These are phyloP conservation scores for Diabrotica undecimpunctata DNA, from an alignment of 1,140 invertebrate species.

Conservation along the genomic window DNA sequence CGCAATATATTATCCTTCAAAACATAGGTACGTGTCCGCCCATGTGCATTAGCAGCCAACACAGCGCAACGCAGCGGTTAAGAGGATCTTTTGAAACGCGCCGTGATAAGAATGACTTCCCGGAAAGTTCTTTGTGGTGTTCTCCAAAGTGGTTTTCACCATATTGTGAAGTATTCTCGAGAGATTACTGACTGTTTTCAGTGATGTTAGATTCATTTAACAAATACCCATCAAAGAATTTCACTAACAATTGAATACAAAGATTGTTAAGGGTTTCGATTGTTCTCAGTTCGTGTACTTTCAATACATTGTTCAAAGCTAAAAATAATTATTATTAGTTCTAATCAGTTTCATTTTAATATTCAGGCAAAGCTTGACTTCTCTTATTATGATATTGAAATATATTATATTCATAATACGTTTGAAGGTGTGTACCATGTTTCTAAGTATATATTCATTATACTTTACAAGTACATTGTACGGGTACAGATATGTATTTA, in stretches of 20 bases:
- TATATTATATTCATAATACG: no score
- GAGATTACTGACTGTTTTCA: constrained; percentile 2
- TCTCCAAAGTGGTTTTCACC: background rate
- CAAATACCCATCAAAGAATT: constrained; percentile 3
- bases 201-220: constrained; percentile 1
- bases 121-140: background rate
- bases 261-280: background rate
- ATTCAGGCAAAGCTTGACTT: no score
- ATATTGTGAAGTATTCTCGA: constrained; percentile 2
- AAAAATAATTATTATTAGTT: no score
- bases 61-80: background rate
- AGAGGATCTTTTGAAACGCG: background rate
- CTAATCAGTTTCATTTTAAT: no score
- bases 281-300: background rate
- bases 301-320: no score
- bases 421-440: no score
- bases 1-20: no score
- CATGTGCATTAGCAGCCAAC: background rate
- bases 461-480: no score
- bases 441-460: no score
- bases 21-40: background rate
- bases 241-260: constrained; percentile 1
- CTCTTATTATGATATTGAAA: no score
- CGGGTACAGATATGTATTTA: no score
- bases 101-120: background rate